Evolutionary conservation across 1,140 invertebrate genomes (phyloP).

Genomic region (Triops longicaudatus): DNA sequence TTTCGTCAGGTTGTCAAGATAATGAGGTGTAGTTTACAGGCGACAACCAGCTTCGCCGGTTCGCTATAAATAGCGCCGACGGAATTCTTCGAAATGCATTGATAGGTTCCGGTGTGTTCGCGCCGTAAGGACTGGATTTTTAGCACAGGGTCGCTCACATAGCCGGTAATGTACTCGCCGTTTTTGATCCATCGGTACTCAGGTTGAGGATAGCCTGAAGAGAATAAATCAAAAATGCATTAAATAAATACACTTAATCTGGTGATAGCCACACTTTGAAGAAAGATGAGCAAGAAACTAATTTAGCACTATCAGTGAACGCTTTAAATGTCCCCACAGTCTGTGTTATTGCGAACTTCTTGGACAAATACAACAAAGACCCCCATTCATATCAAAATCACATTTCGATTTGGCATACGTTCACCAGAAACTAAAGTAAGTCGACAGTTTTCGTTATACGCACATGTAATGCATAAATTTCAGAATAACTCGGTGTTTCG

Average conservation of each 20-base stretch:
- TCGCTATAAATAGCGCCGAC: constrained; percentile 85
- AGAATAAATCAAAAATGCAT: constrained; percentile 19
- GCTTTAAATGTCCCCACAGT: no score
- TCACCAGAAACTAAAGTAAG: no score
- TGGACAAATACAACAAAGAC: no score
- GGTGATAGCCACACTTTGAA: no score
- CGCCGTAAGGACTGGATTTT: constrained; percentile 67
- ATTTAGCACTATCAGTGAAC: no score
- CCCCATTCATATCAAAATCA: no score
- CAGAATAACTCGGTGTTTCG: no score
- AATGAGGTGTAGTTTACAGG: constrained; percentile 59
- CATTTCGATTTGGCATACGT: no score
- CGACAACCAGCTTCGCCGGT: constrained; percentile 72
- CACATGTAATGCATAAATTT: no score
- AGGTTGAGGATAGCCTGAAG: constrained; percentile 70
- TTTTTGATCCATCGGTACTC: constrained; percentile 85
- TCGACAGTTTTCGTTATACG: no score
- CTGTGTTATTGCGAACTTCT: no score
- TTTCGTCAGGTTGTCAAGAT: constrained; percentile 1
- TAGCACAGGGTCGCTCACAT: constrained; percentile 40
- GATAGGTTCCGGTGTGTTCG: constrained; percentile 75
- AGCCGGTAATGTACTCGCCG: constrained; percentile 41
- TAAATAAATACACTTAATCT: not conserved
- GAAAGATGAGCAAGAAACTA: no score
- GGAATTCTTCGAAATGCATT: constrained; percentile 80